Evolutionary conservation across 2,113 vertebrate genomes (phyloP).

Genomic region (Manacus vitellinus): DNA sequence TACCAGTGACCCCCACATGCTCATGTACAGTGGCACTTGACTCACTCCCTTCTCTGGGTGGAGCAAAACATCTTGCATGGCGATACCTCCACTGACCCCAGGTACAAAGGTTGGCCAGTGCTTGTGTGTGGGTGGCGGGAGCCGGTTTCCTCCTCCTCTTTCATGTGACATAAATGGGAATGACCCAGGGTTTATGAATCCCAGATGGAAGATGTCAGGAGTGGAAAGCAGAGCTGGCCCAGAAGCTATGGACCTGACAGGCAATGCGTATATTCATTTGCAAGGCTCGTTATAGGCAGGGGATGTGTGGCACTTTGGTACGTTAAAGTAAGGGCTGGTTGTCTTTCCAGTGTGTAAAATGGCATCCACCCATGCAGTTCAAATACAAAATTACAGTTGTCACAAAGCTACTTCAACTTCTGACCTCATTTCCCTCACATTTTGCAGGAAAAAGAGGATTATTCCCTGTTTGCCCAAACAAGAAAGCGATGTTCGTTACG

Average conservation of each 20-base stretch:
- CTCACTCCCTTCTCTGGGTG: not conserved
- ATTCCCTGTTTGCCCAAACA: not conserved
- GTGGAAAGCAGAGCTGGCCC: not conserved
- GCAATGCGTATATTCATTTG: not conserved
- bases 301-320: rapidly evolving
- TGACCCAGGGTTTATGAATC: not conserved
- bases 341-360: not conserved
- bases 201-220: not conserved
- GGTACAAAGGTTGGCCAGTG: not conserved
- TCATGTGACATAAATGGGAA: not conserved
- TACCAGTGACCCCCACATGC: rapidly evolving
- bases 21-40: not conserved
- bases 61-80: rapidly evolving
- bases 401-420: not conserved
- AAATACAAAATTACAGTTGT: not conserved
- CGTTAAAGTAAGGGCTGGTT: not conserved
- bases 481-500: not conserved
- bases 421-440: not conserved
- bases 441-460: not conserved
- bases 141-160: not conserved
- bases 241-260: rapidly evolving
- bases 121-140: rapidly evolving
- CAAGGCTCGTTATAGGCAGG: not conserved
- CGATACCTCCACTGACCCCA: rapidly evolving
- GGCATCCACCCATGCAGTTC: rapidly evolving